Conservation (phyloP, 2,888 invertebrate genomes). For the Aleiodes testaceus region DNA sequence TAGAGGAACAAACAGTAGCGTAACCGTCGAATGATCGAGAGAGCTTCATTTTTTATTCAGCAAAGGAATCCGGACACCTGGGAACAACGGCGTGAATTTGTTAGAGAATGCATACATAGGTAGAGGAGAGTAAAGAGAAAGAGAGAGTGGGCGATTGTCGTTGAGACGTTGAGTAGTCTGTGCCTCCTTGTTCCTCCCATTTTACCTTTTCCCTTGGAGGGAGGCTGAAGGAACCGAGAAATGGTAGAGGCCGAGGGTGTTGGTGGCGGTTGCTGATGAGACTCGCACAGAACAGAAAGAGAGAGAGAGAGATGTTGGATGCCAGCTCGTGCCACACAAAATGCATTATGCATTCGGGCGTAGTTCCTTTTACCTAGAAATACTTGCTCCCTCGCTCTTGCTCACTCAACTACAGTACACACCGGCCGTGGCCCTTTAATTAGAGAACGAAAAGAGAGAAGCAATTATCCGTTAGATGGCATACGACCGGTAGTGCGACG, state of each 20-base stretch:
- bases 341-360: conserved; percentile 67
- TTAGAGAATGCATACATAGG: conserved; percentile 20
- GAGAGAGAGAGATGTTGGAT: conserved; percentile 38
- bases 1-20: background rate
- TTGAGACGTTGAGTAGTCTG: conserved; percentile 26
- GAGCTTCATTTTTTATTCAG: conserved; percentile 43
- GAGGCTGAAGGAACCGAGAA: conserved; percentile 35
- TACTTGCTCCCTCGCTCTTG: conserved; percentile 18
- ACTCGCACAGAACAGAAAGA: conserved; percentile 34
- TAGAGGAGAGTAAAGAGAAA: conserved; percentile 9
- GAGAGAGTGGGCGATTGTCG: conserved; percentile 34
- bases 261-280: conserved; percentile 52
- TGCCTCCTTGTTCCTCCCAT: background rate
- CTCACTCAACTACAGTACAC: conserved; percentile 39
- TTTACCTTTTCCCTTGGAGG: background rate
- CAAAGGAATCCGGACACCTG: conserved; percentile 40
- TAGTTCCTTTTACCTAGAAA: conserved; percentile 55
- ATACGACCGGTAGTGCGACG: conserved; percentile 29
- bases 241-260: conserved; percentile 45
- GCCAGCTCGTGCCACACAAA: conserved; percentile 56
- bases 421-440: conserved; percentile 50
- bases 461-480: conserved; percentile 50
- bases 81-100: conserved; percentile 44
- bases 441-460: conserved; percentile 52
- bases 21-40: conserved; percentile 33